Evolutionary conservation across 2,888 invertebrate species (phyloP), one percentile per base, ranked within the genome.

Genomic region (Spilosoma lubricipeda): DNA sequence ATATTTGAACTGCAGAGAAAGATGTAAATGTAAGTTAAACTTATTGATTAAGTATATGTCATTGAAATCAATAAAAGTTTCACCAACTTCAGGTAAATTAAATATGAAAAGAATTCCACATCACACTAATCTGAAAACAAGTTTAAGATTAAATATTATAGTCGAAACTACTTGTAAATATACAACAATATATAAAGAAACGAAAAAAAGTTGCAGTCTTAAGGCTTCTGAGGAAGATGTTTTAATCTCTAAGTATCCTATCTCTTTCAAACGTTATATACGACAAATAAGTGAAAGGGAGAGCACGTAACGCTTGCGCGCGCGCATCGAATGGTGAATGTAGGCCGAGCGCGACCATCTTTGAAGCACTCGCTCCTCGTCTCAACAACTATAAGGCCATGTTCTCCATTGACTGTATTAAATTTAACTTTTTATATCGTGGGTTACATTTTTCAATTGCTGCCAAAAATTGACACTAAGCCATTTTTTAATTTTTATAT

Each of bases 331-430:
- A 93, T 90, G 90, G 94, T 93, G 93, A 95, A 95, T 95, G 95
- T 95, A 95, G 95, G 95, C 93, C 94, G 94, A 88, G 87, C 89
- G 87, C 93, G 92, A 94, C 94, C 94, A 94, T 95, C 94, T 94
- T 93, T 93, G 89, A 92, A 93, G 90, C 94, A 92, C 91, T 93
- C 91, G 90, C 90, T 91, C 90, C 88, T 92, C 90, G 92, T 93
- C 94, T 93, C 90, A 88, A 85, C 87, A 83, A 88, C 82, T 84
- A 83, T 94, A 93, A 95, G 89, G 92, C 88, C 87, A 87, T 85
- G 92, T 93, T 83, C 88, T 86, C 82, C 85, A 89, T 90, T 89
- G 77, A 33, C 45, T 42, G 36, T 74, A 52, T 45, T 77, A 72
- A 75, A 72, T 30, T 45, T 52, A 23, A 66, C 72, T 36, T 75